These are phyloP conservation scores for Scyliorhinus canicula DNA, from an alignment of 2,797 vertebrate species.

Conservation along the genomic window DNA sequence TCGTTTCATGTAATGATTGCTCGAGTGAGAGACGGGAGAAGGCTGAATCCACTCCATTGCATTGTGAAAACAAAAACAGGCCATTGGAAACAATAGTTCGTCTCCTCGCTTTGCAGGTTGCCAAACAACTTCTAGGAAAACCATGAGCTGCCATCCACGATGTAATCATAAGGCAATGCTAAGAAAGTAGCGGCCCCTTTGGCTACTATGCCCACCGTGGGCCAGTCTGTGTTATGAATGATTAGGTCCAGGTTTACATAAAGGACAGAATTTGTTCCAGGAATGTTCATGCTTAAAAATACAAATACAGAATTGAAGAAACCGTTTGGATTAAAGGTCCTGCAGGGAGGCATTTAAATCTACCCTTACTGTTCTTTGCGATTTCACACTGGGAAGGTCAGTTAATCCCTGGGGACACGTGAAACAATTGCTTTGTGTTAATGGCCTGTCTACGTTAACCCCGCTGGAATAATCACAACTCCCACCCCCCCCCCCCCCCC, in stretches of 20 bases:
- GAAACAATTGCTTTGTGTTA: neutral
- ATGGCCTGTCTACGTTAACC: neutral
- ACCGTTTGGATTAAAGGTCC: neutral
- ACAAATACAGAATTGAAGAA: neutral
- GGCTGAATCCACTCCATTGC: neutral
- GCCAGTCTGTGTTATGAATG: constrained; percentile 7
- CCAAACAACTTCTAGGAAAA: constrained; percentile 26
- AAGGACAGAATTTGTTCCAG: neutral
- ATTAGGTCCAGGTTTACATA: neutral
- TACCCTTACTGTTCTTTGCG: neutral
- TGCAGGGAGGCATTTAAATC: neutral
- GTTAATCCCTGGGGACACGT: neutral
- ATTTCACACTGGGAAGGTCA: neutral
- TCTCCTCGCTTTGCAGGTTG: neutral
- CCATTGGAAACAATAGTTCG: neutral
- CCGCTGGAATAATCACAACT: neutral
- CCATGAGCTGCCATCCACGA: neutral
- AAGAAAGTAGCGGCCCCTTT: neutral
- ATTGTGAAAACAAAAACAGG: neutral
- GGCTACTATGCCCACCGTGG: neutral
- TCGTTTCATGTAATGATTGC: neutral
- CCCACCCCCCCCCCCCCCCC: neutral
- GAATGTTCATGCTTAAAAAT: constrained; percentile 2
- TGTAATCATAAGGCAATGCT: neutral
- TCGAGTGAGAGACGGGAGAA: neutral